Percentiles rank a stretch among this genome's conserved stretches.
Conservation (phyloP, 1,140 invertebrate species). For the Ceratosolen fusciceps region DNA sequence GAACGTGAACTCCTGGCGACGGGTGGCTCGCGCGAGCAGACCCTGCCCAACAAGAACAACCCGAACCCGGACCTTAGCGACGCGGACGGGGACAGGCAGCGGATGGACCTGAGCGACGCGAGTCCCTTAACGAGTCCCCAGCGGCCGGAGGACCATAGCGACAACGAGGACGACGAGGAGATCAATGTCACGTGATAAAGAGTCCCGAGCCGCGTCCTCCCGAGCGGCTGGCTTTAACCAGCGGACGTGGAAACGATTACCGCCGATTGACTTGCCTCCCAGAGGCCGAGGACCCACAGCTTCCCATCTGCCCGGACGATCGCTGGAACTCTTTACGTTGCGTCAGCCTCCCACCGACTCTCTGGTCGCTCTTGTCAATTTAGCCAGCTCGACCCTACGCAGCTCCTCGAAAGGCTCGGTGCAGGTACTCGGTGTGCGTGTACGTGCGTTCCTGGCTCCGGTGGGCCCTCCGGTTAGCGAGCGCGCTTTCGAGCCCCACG, state of each 20-base stretch:
- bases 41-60: constrained; percentile 96
- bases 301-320: constrained; percentile 82
- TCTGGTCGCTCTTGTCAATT: too few species aligned
- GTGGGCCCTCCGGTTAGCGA: too few species aligned
- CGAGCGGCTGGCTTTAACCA: background rate
- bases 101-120: constrained; percentile 73
- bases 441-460: too few species aligned
- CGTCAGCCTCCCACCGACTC: too few species aligned
- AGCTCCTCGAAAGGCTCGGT: too few species aligned
- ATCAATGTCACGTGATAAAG: constrained; percentile 85
- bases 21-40: constrained; percentile 94
- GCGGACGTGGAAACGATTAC: background rate
- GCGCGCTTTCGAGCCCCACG: too few species aligned
- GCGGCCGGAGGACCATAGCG: constrained; percentile 74
- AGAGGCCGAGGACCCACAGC: constrained; percentile 74
- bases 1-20: constrained; percentile 93
- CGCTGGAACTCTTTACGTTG: too few species aligned
- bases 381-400: constrained; percentile 62
- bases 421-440: too few species aligned
- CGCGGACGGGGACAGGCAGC: constrained; percentile 83
- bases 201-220: background rate
- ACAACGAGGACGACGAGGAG: constrained; percentile 84
- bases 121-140: constrained; percentile 70
- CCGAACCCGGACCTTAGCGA: constrained; percentile 96
- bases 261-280: constrained; percentile 68